Percentiles rank a stretch among this genome's conserved stretches.
Evolutionary conservation across 2,797 vertebrate species (phyloP).

Genomic region (Spinus pinus): DNA sequence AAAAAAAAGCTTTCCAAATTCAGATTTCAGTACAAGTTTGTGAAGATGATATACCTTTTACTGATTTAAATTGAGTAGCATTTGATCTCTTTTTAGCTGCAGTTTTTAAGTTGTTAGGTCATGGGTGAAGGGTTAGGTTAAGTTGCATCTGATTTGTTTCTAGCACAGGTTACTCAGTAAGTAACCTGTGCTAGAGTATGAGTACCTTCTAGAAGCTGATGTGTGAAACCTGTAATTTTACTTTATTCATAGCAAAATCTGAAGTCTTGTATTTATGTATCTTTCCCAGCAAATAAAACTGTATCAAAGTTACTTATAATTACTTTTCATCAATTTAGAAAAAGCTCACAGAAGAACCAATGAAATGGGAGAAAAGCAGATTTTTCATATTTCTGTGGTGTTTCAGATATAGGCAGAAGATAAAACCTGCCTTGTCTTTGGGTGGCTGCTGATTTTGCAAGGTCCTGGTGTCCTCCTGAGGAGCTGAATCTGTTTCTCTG

Average conservation of each 20-base stretch:
- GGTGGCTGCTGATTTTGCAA: background rate
- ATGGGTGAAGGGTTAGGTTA: background rate
- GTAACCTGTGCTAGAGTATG: background rate
- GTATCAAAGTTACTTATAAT: background rate
- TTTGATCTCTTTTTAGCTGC: background rate
- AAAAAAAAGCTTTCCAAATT: background rate
- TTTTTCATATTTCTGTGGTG: background rate
- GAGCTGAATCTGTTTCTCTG: background rate
- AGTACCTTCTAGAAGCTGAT: background rate
- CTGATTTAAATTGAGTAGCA: background rate
- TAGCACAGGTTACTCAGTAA: background rate
- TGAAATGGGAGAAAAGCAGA: background rate
- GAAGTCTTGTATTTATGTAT: background rate
- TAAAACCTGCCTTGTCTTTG: background rate
- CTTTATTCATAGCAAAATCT: background rate
- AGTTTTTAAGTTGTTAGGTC: background rate
- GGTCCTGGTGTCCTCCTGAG: accelerated
- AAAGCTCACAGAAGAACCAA: background rate
- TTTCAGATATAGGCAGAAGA: background rate
- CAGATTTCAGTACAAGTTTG: background rate
- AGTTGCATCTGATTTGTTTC: background rate
- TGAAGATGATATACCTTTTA: background rate
- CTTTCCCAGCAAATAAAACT: background rate
- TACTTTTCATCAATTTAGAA: background rate
- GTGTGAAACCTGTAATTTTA: background rate